Conservation (phyloP, 2,797 vertebrate species). For the Botia kubotai region DNA sequence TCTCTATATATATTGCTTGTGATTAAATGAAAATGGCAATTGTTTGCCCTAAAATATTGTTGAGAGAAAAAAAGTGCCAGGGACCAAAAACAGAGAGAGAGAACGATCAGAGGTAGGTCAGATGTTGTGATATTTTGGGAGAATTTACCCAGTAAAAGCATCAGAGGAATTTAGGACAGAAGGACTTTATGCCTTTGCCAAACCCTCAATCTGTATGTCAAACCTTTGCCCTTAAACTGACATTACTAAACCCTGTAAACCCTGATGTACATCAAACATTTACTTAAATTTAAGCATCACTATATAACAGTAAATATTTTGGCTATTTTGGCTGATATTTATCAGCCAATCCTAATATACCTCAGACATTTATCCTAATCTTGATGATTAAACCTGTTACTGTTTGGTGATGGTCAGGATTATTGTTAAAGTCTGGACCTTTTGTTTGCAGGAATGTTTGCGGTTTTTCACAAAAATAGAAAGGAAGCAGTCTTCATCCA, state of each 20-base stretch:
- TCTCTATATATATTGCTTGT: neutral
- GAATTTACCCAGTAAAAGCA: neutral
- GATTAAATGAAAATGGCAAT: neutral
- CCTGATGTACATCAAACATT: neutral
- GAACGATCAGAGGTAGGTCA: neutral
- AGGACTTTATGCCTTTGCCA: neutral
- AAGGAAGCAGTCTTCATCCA: constrained; percentile 30
- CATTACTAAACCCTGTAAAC: neutral
- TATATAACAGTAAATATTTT: too few relatives aligned
- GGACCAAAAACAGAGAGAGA: neutral
- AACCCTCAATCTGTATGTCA: neutral
- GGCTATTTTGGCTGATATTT: too few relatives aligned
- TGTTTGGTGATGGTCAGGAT: too few relatives aligned
- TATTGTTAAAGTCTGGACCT: too few relatives aligned
- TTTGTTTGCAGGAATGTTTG: constrained; percentile 3
- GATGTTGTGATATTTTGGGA: constrained; percentile 13
- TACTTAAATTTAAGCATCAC: too few relatives aligned
- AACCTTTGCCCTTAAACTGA: neutral
- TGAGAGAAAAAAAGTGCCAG: neutral
- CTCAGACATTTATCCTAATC: neutral
- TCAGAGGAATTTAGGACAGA: neutral
- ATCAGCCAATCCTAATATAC: too few relatives aligned
- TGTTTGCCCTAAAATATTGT: constrained; percentile 6
- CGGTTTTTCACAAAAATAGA: constrained; percentile 18
- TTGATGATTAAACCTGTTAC: neutral